phyloP scores from a whole-genome alignment of 2,888 invertebrate species.

The Patella pellucida region DNA sequence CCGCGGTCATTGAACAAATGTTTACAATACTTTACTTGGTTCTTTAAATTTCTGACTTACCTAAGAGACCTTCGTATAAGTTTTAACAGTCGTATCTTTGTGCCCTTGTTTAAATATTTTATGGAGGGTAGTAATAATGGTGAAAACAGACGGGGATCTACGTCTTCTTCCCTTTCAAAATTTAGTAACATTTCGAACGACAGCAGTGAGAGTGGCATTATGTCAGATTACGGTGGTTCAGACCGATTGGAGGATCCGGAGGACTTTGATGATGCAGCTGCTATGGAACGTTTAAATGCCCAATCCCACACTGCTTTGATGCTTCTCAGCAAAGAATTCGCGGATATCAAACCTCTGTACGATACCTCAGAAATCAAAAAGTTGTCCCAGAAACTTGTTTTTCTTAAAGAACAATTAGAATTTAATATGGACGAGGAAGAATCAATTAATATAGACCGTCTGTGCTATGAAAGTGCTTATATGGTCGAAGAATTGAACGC shows the following conservation, averaged over 20 bases:
- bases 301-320: conserved; percentile 54
- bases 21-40: conserved; percentile 59
- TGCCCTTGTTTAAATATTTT: conserved; percentile 56
- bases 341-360: conserved; percentile 55
- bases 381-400: conserved; percentile 50
- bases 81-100: conserved; percentile 55
- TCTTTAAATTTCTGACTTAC: conserved; percentile 56
- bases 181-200: conserved; percentile 47
- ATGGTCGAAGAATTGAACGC: conserved; percentile 48
- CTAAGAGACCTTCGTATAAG: conserved; percentile 49
- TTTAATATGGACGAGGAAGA: conserved; percentile 53
- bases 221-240: conserved; percentile 26
- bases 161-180: conserved; percentile 43
- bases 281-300: conserved; percentile 37
- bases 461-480: conserved; percentile 54
- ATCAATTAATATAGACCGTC: conserved; percentile 46
- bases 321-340: conserved; percentile 50
- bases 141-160: conserved; percentile 42
- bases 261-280: conserved; percentile 33
- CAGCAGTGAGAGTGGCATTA: conserved; percentile 43
- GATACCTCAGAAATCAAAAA: conserved; percentile 57
- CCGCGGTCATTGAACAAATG: conserved; percentile 26
- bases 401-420: conserved; percentile 52
- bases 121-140: conserved; percentile 40
- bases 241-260: conserved; percentile 32